Conservation (phyloP, 2,113 vertebrate species). For the Hymenochirus boettgeri region DNA sequence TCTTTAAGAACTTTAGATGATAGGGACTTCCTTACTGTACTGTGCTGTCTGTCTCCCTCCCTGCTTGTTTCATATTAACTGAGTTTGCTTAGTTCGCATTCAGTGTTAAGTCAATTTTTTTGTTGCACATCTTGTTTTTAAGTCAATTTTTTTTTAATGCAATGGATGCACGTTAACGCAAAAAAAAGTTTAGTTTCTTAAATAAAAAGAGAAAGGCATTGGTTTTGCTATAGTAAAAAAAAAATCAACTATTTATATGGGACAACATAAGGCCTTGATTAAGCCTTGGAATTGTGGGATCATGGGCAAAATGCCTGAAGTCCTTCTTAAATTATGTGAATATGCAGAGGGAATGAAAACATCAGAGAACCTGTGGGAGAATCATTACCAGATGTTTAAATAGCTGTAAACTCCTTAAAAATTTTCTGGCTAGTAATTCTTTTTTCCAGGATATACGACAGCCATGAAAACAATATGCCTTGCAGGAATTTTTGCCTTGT, state of each 20-base stretch:
- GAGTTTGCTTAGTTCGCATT: too few species aligned
- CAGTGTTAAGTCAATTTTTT: too few species aligned
- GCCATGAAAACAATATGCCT: constrained; percentile 12
- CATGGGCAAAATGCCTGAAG: constrained; percentile 18
- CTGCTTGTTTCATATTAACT: too few species aligned
- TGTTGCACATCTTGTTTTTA: too few species aligned
- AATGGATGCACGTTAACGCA: too few species aligned
- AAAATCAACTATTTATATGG: background rate
- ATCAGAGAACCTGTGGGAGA: constrained; percentile 17
- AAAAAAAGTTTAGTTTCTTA: too few species aligned
- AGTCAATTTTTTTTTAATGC: too few species aligned
- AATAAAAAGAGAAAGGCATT: too few species aligned
- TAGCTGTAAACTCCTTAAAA: constrained; percentile 8
- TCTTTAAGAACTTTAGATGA: too few species aligned
- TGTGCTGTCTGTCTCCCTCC: too few species aligned
- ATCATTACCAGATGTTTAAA: constrained; percentile 33
- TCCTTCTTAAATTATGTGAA: constrained; percentile 16
- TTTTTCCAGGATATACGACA: constrained; percentile 16
- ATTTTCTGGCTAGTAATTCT: constrained; percentile 16
- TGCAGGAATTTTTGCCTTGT: constrained; percentile 33
- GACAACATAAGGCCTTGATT: constrained; percentile 30
- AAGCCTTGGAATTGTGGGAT: constrained; percentile 22
- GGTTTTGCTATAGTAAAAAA: too few species aligned
- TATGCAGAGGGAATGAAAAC: constrained; percentile 31
- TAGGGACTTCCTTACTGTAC: too few species aligned